Conservation (phyloP, 2,888 invertebrate species). For the Brachylomia viminalis region DNA sequence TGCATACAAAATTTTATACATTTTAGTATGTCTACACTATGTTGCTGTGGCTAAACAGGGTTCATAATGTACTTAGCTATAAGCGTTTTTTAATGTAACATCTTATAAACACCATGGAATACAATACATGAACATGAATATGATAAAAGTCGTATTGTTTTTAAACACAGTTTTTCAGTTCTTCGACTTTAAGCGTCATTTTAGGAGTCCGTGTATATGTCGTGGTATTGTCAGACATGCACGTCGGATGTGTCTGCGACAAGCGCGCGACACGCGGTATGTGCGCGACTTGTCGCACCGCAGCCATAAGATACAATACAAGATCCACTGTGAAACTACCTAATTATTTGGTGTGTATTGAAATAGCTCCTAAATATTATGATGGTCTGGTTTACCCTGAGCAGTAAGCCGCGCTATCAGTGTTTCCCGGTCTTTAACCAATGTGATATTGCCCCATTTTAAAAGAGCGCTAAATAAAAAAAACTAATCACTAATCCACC, state of each 20-base stretch:
- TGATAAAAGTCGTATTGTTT: not conserved
- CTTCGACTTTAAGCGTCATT: constrained; percentile 45
- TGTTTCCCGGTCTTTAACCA: not conserved
- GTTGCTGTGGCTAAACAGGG: not conserved
- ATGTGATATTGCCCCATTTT: not conserved
- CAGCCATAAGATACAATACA: constrained; percentile 13
- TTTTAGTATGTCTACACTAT: no score
- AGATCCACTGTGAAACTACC: constrained; percentile 19
- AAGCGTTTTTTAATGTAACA: not conserved
- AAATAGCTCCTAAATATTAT: no score
- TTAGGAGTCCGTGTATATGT: constrained; percentile 41
- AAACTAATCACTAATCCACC: not conserved
- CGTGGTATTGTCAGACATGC: constrained; percentile 66
- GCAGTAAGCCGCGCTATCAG: no score
- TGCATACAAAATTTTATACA: no score
- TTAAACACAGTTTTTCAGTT: not conserved
- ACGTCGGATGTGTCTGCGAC: constrained; percentile 61
- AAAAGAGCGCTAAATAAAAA: not conserved
- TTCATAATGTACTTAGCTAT: no score
- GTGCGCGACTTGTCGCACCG: constrained; percentile 40
- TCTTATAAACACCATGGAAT: not conserved
- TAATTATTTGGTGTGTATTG: constrained; percentile 12
- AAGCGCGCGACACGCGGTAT: constrained; percentile 65
- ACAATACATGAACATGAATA: not conserved
- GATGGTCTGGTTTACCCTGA: no score